These are phyloP conservation scores for Heliothis subflexa DNA, from an alignment of 1,140 invertebrate species.

Conservation along the genomic window DNA sequence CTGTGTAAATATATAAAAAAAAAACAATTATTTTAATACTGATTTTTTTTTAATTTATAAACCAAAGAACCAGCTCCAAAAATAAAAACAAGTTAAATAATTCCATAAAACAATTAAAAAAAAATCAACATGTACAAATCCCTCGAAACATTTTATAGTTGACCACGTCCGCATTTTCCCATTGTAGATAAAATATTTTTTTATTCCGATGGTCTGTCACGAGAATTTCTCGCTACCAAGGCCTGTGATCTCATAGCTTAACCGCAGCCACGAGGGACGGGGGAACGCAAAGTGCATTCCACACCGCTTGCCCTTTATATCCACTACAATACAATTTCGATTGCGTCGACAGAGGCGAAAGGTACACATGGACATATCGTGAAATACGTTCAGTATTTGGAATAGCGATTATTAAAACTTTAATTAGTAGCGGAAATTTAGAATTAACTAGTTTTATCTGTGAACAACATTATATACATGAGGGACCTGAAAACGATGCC, in stretches of 20 bases:
- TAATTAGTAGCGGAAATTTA: background rate
- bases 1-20: background rate
- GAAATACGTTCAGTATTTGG: background rate
- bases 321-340: constrained; percentile 23
- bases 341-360: constrained; percentile 22
- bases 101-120: background rate
- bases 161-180: background rate
- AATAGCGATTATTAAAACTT: background rate
- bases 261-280: constrained; percentile 32
- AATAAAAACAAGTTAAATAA: no score
- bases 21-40: background rate
- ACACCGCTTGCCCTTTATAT: constrained; percentile 31
- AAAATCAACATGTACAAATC: background rate
- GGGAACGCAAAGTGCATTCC: constrained; percentile 36
- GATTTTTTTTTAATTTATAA: no score
- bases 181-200: background rate
- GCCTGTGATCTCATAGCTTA: constrained; percentile 4
- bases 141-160: background rate
- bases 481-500: background rate
- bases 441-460: background rate
- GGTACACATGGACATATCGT: background rate
- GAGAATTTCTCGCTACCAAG: constrained; percentile 14
- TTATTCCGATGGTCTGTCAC: constrained; percentile 11
- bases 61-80: no score
- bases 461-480: background rate